A percentile compares a stretch with the other conserved stretches of the same genome.
Conservation (phyloP, 2,888 invertebrate genomes). For the Callosobruchus maculatus region DNA sequence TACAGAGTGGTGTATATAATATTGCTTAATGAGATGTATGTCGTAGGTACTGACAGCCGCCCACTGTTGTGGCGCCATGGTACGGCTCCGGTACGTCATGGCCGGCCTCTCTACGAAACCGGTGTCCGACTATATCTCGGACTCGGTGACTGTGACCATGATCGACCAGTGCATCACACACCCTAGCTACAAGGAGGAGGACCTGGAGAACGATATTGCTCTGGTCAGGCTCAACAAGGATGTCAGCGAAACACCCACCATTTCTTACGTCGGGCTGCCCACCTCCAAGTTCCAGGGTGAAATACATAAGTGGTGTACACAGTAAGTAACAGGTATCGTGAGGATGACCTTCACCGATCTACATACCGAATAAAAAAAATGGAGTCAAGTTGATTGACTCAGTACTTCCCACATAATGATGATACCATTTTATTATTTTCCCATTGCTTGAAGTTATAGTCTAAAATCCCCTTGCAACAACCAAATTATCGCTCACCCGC, state of each 20-base stretch:
- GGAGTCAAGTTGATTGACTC: no score
- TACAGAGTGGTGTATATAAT: no score
- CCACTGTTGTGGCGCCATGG: not conserved
- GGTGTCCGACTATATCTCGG: not conserved
- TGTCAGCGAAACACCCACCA: not conserved
- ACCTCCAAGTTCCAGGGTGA: not conserved
- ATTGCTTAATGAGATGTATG: no score
- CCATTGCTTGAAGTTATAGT: no score
- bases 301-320: not conserved
- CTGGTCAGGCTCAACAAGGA: not conserved
- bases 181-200: not conserved
- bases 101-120: not conserved
- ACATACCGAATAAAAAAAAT: no score
- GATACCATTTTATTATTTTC: no score
- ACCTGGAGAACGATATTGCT: constrained; percentile 7
- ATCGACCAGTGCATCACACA: constrained; percentile 2
- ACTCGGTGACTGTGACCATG: not conserved
- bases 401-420: no score
- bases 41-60: not conserved
- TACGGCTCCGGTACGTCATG: not conserved
- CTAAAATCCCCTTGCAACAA: no score
- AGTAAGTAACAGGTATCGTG: not conserved
- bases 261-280: not conserved
- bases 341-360: no score
- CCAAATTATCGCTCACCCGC: no score